These are phyloP conservation scores for Mellivora capensis DNA, from an alignment of 2,113 vertebrate species.

Conservation along the genomic window DNA sequence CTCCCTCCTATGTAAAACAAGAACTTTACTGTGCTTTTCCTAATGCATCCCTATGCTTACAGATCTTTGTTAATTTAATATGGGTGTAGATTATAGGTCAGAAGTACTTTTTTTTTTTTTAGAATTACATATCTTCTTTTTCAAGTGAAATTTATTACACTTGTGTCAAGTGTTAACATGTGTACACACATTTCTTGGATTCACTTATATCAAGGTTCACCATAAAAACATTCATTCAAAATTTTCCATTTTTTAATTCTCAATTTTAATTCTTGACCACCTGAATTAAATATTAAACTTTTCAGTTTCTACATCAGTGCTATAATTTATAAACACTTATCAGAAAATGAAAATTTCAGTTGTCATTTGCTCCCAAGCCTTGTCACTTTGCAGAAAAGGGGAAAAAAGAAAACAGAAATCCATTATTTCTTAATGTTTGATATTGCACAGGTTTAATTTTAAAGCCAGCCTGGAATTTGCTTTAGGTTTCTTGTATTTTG, in stretches of 20 bases:
- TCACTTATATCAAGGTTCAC: background rate
- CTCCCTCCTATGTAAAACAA: background rate
- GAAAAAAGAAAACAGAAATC: background rate
- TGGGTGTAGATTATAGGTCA: background rate
- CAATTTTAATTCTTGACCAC: background rate
- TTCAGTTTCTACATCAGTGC: background rate
- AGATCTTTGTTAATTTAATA: constrained; percentile 10
- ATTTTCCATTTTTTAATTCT: background rate
- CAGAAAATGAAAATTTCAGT: background rate
- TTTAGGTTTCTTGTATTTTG: background rate
- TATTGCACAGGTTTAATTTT: background rate
- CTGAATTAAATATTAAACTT: background rate
- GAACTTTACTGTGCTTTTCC: background rate
- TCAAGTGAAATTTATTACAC: background rate
- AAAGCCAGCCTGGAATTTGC: background rate
- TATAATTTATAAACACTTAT: background rate
- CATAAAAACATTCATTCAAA: background rate
- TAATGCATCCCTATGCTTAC: background rate
- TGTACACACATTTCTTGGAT: background rate
- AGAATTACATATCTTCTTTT: background rate
- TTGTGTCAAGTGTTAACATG: background rate
- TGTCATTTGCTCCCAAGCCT: background rate
- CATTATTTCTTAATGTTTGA: background rate
- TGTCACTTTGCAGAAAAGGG: background rate
- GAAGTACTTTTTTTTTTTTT: background rate